Base-by-base conservation (phyloP, 2,113 vertebrate species). In the Alectura lathami region DNA sequence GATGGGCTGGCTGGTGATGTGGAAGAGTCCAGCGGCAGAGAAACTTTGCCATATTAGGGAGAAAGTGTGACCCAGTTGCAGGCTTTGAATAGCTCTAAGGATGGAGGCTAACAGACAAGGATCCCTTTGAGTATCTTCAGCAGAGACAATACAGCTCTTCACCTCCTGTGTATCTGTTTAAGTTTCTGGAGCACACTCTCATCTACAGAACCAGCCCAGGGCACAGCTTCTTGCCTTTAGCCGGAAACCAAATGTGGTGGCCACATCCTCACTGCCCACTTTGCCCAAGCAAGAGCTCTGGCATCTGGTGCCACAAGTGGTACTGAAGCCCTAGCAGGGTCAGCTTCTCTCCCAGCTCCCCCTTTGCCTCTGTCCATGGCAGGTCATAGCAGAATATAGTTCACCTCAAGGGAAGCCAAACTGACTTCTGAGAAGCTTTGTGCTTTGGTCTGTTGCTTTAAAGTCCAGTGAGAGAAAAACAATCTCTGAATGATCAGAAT, bases 211-310 rank as follows among this genome's bases (percentile, higher is more conserved):
- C 51, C 80, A 40, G 45, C 8, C 9, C 50, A 74, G 32, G 17
- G 54, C 50, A 54, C 15, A 60, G 38, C 4, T 24, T 38, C 26
- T 4, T 36, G 32, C 60, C 36, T 73, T 83, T 62, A 82, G 13
- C 13, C 23, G 62, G 48, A 60, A 29, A 8, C 3, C 43, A 20
- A 6, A 34, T 29, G 6, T 0, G 0, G 30, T 40, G 34, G 8
- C 27, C 42, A 42, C 24, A 67, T 7, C 27, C 27, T 77, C 0
- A 0, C 24, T 2, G 1, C 36, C 27, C 73, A 3, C n/a, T 85
- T 75, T 54, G 2, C 1, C 1, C 42, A 38, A 94, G 21, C 2
- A 32, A 40, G 20, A 40, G 13, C 12, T 76, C 51, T 34, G 70
- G 15, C 43, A 48, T 29, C 13, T 67, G 34, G 4, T 83, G 20